phyloP scores from a whole-genome alignment of 35 echinoderm and acorn worm genomes.

The Hemicentrotus pulcherrimus region DNA sequence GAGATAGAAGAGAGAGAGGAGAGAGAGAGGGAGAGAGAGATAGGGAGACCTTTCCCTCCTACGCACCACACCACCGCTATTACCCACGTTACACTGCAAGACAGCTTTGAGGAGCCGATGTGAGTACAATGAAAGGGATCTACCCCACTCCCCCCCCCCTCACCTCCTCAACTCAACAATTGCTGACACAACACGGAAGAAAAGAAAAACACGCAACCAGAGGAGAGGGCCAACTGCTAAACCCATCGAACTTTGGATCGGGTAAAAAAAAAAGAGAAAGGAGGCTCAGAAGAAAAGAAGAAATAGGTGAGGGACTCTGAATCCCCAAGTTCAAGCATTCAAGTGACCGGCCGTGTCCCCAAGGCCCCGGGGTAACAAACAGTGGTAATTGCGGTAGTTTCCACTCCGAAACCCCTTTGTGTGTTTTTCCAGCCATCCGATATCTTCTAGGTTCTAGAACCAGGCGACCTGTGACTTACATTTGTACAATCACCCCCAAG shows the following conservation, averaged over 20 bases:
- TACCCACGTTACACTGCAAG: not conserved
- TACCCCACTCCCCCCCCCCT: not conserved
- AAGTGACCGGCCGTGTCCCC: not conserved
- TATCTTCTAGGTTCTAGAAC: not conserved
- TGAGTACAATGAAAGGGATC: not conserved
- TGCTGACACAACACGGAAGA: conserved; percentile 1
- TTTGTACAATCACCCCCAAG: not conserved
- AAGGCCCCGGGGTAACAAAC: not conserved
- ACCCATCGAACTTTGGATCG: not conserved
- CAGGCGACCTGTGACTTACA: not conserved
- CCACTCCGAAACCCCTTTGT: not conserved
- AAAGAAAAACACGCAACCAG: not conserved
- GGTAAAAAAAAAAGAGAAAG: not conserved
- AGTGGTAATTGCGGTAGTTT: not conserved
- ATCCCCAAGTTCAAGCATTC: conserved; percentile 1
- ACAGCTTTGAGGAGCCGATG: not conserved
- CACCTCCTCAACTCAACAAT: not conserved
- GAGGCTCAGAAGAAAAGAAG: not conserved
- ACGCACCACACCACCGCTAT: not conserved
- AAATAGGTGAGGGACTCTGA: not conserved
- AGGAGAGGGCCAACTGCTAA: not conserved
- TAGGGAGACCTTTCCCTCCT: not conserved
- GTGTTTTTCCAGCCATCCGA: conserved; percentile 9
- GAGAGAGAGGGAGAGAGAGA: not conserved
- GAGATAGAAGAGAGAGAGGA: not conserved